A percentile compares a stretch with the other conserved stretches of the same genome.
phyloP scores from a whole-genome alignment of 1,140 invertebrate genomes.

The Magallana ariakensis region DNA sequence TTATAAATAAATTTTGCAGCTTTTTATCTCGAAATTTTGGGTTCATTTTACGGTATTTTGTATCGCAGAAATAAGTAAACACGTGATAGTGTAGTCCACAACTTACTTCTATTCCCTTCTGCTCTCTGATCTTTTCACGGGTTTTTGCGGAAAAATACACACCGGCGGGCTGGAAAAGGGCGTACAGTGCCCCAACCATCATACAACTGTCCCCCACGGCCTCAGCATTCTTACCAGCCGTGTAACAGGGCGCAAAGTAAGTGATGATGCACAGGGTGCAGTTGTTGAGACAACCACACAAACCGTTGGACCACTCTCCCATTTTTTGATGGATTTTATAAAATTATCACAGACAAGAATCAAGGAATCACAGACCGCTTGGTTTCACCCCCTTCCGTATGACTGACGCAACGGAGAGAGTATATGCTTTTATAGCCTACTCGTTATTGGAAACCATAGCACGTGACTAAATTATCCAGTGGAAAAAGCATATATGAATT shows the following conservation, averaged over 20 bases:
- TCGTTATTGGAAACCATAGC: no score
- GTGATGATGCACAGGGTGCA: conserved; percentile 62
- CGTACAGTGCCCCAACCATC: conserved; percentile 58
- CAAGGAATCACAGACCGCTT: no score
- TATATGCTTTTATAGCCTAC: no score
- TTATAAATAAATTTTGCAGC: no score
- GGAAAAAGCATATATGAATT: no score
- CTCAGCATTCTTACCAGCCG: conserved; percentile 60
- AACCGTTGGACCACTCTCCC: conserved; percentile 68
- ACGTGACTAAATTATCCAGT: no score
- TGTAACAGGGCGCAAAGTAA: conserved; percentile 56
- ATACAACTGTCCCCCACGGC: conserved; percentile 57
- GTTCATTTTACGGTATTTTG: no score
- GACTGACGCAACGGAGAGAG: no score
- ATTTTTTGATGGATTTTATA: conserved; percentile 34
- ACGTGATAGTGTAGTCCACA: neutral
- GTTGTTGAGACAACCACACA: conserved; percentile 73
- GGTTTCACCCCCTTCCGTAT: no score
- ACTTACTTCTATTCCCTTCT: conserved; percentile 52
- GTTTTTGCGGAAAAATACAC: conserved; percentile 43
- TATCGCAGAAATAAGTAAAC: no score
- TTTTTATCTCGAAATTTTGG: no score
- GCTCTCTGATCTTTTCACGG: conserved; percentile 54
- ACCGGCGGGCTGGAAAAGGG: conserved; percentile 18
- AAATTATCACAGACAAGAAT: no score